phyloP scores from a whole-genome alignment of 2,113 vertebrate species.

The Sula dactylatra region DNA sequence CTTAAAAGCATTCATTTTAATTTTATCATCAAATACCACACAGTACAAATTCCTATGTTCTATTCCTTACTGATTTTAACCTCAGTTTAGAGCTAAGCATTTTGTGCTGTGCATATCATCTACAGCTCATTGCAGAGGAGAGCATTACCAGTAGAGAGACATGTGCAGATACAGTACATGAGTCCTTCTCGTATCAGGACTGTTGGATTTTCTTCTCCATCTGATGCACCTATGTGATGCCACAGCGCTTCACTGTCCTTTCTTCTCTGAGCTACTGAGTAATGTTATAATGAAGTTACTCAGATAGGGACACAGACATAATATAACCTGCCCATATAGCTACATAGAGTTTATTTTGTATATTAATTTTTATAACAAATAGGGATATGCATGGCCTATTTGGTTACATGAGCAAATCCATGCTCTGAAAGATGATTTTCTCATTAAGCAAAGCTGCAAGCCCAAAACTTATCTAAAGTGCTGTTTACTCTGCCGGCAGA shows the following conservation, averaged over 20 bases:
- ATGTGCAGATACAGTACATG: not conserved
- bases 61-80: not conserved
- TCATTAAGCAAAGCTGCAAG: constrained; percentile 46
- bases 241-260: not conserved
- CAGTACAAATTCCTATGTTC: not conserved
- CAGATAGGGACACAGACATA: not conserved
- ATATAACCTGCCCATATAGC: not conserved
- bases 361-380: constrained; percentile 52
- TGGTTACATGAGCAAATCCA: constrained; percentile 29
- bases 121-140: not conserved
- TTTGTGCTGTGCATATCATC: not conserved
- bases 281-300: not conserved
- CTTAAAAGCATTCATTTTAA: not conserved
- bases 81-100: not conserved
- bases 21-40: not conserved
- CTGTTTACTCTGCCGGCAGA: constrained; percentile 44
- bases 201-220: not conserved
- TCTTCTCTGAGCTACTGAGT: not conserved
- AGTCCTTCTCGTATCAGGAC: not conserved
- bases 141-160: not conserved
- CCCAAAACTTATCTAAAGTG: constrained; percentile 39
- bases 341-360: constrained; percentile 2
- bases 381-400: constrained; percentile 14
- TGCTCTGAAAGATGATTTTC: constrained; percentile 56
- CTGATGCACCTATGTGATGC: not conserved